Conservation (phyloP, 2,113 vertebrate species). For the Bufo bufo region DNA sequence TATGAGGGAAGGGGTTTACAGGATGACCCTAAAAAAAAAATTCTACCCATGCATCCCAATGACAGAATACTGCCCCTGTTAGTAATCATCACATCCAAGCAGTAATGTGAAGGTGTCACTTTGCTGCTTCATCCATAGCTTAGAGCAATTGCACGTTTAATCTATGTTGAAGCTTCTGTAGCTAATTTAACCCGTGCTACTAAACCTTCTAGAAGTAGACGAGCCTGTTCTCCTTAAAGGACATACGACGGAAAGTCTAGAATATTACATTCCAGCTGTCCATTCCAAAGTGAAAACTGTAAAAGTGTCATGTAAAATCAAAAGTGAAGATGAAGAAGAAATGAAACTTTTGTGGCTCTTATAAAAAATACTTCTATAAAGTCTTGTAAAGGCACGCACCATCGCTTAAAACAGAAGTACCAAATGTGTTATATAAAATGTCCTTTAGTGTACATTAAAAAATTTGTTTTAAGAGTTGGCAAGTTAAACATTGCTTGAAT, state of each 20-base stretch:
- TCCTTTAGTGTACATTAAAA: too few relatives aligned
- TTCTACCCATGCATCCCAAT: not conserved
- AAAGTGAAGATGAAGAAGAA: not conserved
- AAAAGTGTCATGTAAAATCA: slow-evolving; percentile 5
- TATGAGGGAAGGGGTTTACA: not conserved
- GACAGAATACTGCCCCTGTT: too few relatives aligned
- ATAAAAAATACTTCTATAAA: not conserved
- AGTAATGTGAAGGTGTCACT: too few relatives aligned
- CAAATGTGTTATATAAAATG: not conserved
- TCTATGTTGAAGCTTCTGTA: too few relatives aligned
- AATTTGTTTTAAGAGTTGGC: not conserved
- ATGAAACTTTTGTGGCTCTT: not conserved
- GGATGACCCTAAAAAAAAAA: too few relatives aligned
- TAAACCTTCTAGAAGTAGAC: too few relatives aligned
- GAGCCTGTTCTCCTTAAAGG: not conserved
- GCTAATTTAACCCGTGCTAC: too few relatives aligned
- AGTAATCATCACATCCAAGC: not conserved
- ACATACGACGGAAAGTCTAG: not conserved
- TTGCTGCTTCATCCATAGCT: too few relatives aligned
- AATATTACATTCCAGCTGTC: not conserved
- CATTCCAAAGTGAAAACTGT: slow-evolving; percentile 10
- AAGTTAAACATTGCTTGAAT: too few relatives aligned
- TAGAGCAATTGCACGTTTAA: too few relatives aligned
- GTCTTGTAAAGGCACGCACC: not conserved
- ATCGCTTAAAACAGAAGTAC: not conserved